phyloP scores from a whole-genome alignment of 2,113 vertebrate species.

The Suricata suricatta region DNA sequence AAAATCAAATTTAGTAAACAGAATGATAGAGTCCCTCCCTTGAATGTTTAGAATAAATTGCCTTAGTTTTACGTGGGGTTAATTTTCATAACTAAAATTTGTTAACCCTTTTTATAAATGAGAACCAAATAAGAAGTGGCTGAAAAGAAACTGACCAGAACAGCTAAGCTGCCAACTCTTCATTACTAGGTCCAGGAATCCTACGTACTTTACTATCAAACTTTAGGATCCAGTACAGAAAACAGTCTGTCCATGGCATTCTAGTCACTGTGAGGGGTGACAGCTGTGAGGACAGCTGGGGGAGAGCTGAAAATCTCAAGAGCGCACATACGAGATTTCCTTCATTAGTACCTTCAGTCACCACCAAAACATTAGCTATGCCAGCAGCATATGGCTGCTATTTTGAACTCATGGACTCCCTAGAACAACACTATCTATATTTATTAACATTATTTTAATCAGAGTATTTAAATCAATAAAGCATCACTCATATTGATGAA shows the following conservation, averaged over 20 bases:
- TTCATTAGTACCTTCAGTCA: neutral
- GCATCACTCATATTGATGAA: neutral
- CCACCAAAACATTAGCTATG: neutral
- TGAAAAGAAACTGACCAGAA: constrained; percentile 38
- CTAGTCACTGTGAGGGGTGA: too few species aligned
- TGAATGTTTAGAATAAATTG: constrained; percentile 21
- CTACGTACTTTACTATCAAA: neutral
- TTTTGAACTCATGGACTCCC: neutral
- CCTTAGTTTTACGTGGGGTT: neutral
- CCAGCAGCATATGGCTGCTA: neutral
- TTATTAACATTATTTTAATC: neutral
- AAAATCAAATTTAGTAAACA: constrained; percentile 8
- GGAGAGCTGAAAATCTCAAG: neutral
- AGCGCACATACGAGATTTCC: neutral
- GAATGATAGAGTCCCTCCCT: neutral
- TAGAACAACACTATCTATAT: neutral
- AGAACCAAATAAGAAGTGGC: neutral
- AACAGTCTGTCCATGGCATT: neutral
- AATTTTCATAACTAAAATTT: constrained; percentile 43
- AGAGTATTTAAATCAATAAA: constrained; percentile 42
- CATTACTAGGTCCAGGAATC: neutral
- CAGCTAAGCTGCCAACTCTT: neutral
- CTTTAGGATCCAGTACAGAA: neutral
- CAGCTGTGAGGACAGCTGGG: neutral
- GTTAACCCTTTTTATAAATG: constrained; percentile 23